phyloP scores from a whole-genome alignment of 2,888 invertebrate genomes.

The Caenorhabditis imperialis region DNA sequence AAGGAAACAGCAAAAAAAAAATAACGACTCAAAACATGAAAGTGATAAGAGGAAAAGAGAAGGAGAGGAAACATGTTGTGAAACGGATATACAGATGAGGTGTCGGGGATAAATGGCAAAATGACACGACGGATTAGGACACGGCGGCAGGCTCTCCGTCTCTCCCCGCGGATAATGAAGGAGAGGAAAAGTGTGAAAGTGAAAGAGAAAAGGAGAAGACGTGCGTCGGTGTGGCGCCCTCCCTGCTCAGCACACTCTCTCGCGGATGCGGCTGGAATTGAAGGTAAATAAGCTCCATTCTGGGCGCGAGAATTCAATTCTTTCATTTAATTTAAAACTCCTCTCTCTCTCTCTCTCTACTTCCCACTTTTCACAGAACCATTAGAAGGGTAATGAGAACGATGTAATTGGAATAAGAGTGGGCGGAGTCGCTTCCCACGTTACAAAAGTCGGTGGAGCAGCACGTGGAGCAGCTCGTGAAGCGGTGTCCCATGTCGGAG shows the following conservation, averaged over 20 bases:
- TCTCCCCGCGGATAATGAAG: neutral
- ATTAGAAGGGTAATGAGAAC: slow-evolving; percentile 15
- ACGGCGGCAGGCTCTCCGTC: neutral
- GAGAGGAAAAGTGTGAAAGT: neutral
- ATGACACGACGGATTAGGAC: no score
- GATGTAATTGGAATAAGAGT: no score
- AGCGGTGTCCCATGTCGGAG: slow-evolving; percentile 68
- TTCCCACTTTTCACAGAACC: neutral
- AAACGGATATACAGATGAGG: neutral
- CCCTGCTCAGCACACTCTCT: slow-evolving; percentile 1
- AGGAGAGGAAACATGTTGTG: neutral
- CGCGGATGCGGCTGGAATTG: slow-evolving; percentile 28
- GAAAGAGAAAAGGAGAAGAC: slow-evolving; percentile 1
- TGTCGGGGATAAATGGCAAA: no score
- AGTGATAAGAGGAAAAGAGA: slow-evolving; percentile 1
- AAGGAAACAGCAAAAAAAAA: no score
- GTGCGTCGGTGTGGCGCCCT: slow-evolving; percentile 2
- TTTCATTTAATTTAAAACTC: neutral
- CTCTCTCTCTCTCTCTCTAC: no score
- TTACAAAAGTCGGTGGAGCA: slow-evolving; percentile 58
- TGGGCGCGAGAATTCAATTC: neutral
- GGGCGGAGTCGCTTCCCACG: slow-evolving; percentile 10
- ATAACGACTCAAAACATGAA: slow-evolving; percentile 22
- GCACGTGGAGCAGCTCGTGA: slow-evolving; percentile 59
- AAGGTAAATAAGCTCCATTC: slow-evolving; percentile 46